Conservation (phyloP, 1,140 invertebrate genomes). For the Heliconius melpomene region DNA sequence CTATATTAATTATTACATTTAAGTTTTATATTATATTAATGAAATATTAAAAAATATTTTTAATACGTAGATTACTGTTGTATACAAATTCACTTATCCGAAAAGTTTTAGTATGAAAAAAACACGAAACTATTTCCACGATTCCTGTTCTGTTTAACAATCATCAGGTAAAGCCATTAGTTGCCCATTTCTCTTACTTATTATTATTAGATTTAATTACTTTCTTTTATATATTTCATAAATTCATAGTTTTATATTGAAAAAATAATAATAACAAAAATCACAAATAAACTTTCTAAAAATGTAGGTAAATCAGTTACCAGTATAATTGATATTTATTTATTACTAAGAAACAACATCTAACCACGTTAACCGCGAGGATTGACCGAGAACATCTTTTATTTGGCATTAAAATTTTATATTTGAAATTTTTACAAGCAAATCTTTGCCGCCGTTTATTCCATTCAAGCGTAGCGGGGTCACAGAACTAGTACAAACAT, state of each 20-base stretch:
- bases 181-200: no score
- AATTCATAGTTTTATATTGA: no score
- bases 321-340: conserved; percentile 9
- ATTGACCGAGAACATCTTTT: conserved; percentile 37
- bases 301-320: neutral
- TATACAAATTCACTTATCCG: no score
- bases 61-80: no score
- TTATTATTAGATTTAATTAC: no score
- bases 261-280: no score
- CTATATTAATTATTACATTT: no score
- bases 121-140: neutral
- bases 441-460: conserved; percentile 62
- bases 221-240: no score
- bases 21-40: no score
- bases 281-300: neutral
- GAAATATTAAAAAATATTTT: no score
- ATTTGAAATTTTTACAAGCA: conserved; percentile 53
- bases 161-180: neutral
- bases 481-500: conserved; percentile 76
- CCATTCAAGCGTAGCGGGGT: conserved; percentile 72
- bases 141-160: neutral
- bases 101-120: no score
- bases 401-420: conserved; percentile 47
- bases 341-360: conserved; percentile 9
- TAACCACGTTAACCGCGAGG: conserved; percentile 24